A percentile compares a stretch with the other conserved stretches of the same genome.
phyloP scores from a whole-genome alignment of 2,113 vertebrate genomes.

The Albula glossodonta region DNA sequence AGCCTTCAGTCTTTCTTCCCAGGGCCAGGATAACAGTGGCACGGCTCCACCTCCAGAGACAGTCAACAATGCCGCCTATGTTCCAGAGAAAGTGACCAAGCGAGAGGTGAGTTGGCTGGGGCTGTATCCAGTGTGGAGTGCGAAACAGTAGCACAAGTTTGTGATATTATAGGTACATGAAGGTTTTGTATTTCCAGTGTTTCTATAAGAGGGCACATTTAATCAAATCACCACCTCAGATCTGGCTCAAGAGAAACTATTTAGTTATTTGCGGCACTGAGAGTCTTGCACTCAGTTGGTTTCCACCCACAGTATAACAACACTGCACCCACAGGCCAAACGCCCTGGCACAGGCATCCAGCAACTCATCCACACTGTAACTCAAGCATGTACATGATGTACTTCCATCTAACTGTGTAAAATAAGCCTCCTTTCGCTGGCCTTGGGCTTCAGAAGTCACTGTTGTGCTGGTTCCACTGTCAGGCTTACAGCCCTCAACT shows the following conservation, averaged over 20 bases:
- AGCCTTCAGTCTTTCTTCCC: neutral
- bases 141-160: neutral
- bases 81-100: conserved; percentile 36
- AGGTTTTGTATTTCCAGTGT: neutral
- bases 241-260: neutral
- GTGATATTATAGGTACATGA: neutral
- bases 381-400: neutral
- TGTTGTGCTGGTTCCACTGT: too few species aligned
- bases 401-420: neutral
- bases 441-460: neutral
- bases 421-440: neutral
- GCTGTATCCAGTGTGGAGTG: neutral
- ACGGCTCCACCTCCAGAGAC: conserved; percentile 48
- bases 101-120: conserved; percentile 52
- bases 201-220: neutral
- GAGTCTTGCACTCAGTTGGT: neutral
- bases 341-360: neutral
- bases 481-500: neutral
- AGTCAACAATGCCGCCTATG: conserved; percentile 37
- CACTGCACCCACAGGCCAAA: neutral
- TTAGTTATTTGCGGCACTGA: neutral
- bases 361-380: neutral
- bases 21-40: neutral
- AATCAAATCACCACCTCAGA: neutral
- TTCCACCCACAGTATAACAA: neutral